Evolutionary conservation across 2,113 vertebrate genomes (phyloP), one percentile per base, ranked within the genome.

Genomic region (Hemiprocne comata): DNA sequence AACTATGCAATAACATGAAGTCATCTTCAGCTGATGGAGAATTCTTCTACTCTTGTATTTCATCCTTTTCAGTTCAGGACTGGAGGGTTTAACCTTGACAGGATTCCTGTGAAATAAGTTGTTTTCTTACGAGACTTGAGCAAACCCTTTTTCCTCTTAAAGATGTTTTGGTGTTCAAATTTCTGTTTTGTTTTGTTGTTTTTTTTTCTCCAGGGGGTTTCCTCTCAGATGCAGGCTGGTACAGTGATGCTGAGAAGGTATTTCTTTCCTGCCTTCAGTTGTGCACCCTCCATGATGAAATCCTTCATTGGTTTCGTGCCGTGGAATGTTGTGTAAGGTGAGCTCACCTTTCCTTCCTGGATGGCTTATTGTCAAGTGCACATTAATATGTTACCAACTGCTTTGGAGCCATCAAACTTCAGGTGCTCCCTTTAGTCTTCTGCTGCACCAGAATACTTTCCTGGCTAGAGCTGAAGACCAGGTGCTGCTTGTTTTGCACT

Each of bases 291-390:
- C 99, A 99, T 24, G 99, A 99, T 86, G 99, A 99, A 87, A 99
- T 99, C 95, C 98, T 99, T 33, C 99, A 99, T 78, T 99, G 99
- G 98, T 99, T 98, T 97, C 98, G 99, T 74, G 99, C 99, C 0
- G 99, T 99, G 57, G 99, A 99, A 64, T 99, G 99, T 89, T 99
- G 99, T 66, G 99, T 99, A 91, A 99, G 99, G 99, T 99, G 96
- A 98, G 98, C 40, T 87, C 38, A 2, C 71, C 51, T 62, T 20
- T 18, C 7, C 21, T 69, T 77, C 61, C 87, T 0, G 0, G 7
- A 5, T 19, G 23, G 23, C 24, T 25, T 33, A 1, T 28, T 29
- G 24, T 28, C 64, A 81, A 79, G 38, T 20, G 10, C 24, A 5
- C 18, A 9, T 25, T 9, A 13, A 4, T 11, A 1, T 62, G 46